A percentile compares a stretch with the other conserved stretches of the same genome.
These are phyloP conservation scores for Pogonocherus hispidulus DNA, from an alignment of 2,888 invertebrate species.

Conservation along the genomic window DNA sequence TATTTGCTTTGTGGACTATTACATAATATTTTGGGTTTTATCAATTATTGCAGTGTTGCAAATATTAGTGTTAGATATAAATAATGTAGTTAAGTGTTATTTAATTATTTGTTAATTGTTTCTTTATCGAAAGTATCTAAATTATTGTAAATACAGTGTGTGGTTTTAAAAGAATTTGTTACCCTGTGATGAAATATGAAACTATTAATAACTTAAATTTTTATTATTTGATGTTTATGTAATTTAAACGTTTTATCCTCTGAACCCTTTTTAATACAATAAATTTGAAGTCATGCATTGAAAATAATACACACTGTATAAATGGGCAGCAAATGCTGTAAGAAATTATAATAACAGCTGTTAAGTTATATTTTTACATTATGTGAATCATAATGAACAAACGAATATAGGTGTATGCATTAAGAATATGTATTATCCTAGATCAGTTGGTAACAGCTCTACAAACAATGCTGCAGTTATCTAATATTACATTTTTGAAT, in stretches of 20 bases:
- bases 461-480: too few species aligned
- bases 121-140: neutral
- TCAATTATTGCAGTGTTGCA: constrained; percentile 1
- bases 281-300: neutral
- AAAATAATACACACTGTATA: constrained; percentile 19
- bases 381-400: too few species aligned
- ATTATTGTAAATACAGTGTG: constrained; percentile 20
- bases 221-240: neutral
- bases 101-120: constrained; percentile 25
- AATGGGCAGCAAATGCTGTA: constrained; percentile 6
- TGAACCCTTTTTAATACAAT: neutral
- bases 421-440: too few species aligned
- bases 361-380: too few species aligned
- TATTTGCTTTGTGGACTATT: constrained; percentile 1
- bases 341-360: too few species aligned
- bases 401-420: too few species aligned
- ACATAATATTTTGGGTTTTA: constrained; percentile 10
- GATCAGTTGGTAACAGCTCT: too few species aligned
- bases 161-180: constrained; percentile 12
- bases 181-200: constrained; percentile 5
- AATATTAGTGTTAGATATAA: constrained; percentile 9
- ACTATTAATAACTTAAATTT: neutral
- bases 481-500: too few species aligned
- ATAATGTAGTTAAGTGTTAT: constrained; percentile 26
- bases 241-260: neutral